Conservation (phyloP, 2,797 vertebrate genomes). For the Pantherophis alleghaniensis region DNA sequence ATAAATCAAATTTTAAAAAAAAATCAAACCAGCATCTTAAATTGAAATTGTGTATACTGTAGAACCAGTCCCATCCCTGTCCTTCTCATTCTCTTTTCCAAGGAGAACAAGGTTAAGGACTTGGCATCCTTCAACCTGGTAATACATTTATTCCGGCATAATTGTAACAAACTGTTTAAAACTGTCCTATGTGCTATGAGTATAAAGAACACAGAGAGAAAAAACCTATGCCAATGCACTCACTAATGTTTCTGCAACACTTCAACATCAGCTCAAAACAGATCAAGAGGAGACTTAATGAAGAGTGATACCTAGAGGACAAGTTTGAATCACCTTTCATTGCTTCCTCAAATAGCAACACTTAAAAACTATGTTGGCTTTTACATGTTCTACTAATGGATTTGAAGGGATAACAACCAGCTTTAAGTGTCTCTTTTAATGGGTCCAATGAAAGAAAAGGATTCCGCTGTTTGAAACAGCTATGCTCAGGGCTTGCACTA, state of each 20-base stretch:
- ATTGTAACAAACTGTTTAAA: not conserved
- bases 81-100: not conserved
- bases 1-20: too few relatives aligned
- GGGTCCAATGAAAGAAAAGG: not conserved
- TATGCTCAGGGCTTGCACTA: not conserved
- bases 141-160: not conserved
- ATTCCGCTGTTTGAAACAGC: not conserved
- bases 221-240: not conserved
- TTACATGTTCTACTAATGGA: not conserved
- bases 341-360: not conserved
- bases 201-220: not conserved
- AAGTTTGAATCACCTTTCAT: not conserved
- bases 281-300: not conserved
- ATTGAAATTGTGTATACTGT: not conserved
- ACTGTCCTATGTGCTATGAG: not conserved
- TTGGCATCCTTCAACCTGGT: not conserved
- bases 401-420: not conserved
- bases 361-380: not conserved
- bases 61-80: not conserved
- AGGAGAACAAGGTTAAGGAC: not conserved
- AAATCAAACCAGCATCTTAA: not conserved
- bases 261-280: constrained; percentile 2
- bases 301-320: not conserved
- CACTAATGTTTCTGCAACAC: not conserved
- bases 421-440: not conserved